A percentile compares a stretch with the other conserved stretches of the same genome.
Evolutionary conservation across 2,113 vertebrate species (phyloP).

Genomic region (Scophthalmus maximus): DNA sequence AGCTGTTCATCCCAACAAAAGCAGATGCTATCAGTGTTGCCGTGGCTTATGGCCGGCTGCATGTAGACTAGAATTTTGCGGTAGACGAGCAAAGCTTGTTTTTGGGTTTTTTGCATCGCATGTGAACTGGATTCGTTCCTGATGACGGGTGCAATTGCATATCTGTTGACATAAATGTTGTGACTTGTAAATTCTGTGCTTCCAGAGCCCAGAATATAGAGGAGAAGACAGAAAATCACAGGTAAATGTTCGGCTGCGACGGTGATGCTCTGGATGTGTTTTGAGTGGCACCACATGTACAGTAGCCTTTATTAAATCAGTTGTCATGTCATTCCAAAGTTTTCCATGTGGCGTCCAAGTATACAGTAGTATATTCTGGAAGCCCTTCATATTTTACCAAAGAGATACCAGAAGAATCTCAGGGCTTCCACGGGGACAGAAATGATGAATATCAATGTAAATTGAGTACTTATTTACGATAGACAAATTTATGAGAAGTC

Average conservation of each 20-base stretch:
- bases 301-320: constrained; percentile 19
- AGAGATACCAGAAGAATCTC: too few relatives aligned
- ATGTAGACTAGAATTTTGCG: constrained; percentile 18
- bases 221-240: constrained; percentile 65
- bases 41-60: constrained; percentile 6
- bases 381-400: too few relatives aligned
- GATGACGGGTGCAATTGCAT: constrained; percentile 17
- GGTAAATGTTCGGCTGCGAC: constrained; percentile 65
- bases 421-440: too few relatives aligned
- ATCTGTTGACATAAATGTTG: constrained; percentile 35
- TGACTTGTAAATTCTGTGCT: constrained; percentile 72
- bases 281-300: constrained; percentile 41
- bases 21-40: not conserved
- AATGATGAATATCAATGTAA: too few relatives aligned
- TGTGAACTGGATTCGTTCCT: constrained; percentile 20
- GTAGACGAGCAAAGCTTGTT: constrained; percentile 1
- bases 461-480: not conserved
- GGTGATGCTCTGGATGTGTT: constrained; percentile 37
- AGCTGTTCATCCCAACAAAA: not conserved
- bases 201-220: constrained; percentile 72
- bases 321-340: too few relatives aligned
- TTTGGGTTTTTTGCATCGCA: constrained; percentile 45
- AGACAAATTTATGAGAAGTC: too few relatives aligned
- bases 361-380: too few relatives aligned
- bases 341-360: too few relatives aligned